Evolutionary conservation across 2,797 vertebrate species (phyloP).

Genomic region (Hapalemur alaotrensis): DNA sequence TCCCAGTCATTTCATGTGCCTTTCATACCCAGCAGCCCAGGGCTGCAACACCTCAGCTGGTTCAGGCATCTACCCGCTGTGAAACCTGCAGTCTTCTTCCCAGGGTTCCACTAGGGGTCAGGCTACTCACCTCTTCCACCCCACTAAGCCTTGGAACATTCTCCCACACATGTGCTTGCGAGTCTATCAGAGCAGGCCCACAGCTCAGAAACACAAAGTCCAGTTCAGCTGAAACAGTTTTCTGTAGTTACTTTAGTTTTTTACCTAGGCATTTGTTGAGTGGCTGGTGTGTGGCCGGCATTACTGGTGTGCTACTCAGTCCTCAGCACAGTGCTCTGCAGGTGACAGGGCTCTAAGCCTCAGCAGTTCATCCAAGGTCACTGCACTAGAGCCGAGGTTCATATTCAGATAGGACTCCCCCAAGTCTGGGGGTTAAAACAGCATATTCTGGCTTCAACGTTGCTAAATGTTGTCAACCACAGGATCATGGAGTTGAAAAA

Average conservation of each 20-base stretch:
- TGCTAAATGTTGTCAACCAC: background rate
- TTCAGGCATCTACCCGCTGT: background rate
- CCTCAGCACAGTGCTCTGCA: background rate
- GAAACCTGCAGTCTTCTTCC: background rate
- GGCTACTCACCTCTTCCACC: background rate
- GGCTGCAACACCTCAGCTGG: background rate
- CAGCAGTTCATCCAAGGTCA: background rate
- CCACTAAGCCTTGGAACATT: background rate
- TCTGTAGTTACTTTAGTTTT: background rate
- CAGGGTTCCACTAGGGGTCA: background rate
- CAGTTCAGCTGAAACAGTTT: background rate
- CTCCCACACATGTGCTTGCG: background rate
- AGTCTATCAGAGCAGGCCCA: background rate
- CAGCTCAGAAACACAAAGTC: conserved; percentile 5
- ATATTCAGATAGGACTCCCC: background rate
- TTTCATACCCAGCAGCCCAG: background rate
- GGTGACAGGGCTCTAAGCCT: background rate
- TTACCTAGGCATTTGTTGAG: background rate
- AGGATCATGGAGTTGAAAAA: background rate
- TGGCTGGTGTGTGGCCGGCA: background rate
- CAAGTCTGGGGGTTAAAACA: background rate
- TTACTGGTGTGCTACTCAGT: background rate
- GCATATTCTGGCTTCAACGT: background rate
- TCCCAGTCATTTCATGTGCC: background rate
- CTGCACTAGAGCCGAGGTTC: background rate